A percentile compares a stretch with the other conserved stretches of the same genome.
phyloP scores from a whole-genome alignment of 2,888 invertebrate genomes.

The Itoplectis maculator region DNA sequence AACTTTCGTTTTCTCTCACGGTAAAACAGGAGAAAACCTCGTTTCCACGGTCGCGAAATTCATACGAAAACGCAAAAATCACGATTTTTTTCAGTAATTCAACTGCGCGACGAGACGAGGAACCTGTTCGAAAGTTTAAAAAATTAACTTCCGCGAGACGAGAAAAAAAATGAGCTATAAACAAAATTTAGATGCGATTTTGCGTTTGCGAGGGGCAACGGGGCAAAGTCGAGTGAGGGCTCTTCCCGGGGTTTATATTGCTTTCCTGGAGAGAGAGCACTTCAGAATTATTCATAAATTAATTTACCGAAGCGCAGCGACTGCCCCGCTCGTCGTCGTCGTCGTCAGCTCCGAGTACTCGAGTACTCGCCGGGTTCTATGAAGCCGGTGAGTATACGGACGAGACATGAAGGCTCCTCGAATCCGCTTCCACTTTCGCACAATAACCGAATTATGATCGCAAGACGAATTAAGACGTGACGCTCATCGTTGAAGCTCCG shows the following conservation, averaged over 20 bases:
- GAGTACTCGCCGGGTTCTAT: constrained; percentile 3
- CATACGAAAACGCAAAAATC: not conserved
- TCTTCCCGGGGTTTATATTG: constrained; percentile 20
- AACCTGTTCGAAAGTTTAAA: not conserved
- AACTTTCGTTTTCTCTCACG: not conserved
- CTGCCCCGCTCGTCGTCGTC: not conserved
- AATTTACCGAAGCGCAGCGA: constrained; percentile 30
- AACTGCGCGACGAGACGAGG: not conserved
- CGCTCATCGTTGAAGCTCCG: no score
- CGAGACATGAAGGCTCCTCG: no score
- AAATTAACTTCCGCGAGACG: not conserved
- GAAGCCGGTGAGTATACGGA: not conserved
- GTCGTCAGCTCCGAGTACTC: not conserved
- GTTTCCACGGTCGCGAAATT: not conserved
- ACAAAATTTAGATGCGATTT: not conserved
- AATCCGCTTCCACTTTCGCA: not conserved
- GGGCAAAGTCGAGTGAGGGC: not conserved
- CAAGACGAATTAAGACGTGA: not conserved
- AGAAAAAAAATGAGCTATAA: no score
- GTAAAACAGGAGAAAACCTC: not conserved
- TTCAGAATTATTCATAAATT: constrained; percentile 32
- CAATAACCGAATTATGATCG: not conserved
- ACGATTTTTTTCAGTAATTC: not conserved
- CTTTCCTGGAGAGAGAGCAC: constrained; percentile 28
- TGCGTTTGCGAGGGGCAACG: not conserved